Evolutionary conservation across 1,140 invertebrate genomes (phyloP).

Genomic region (Lasaia peninsularis): DNA sequence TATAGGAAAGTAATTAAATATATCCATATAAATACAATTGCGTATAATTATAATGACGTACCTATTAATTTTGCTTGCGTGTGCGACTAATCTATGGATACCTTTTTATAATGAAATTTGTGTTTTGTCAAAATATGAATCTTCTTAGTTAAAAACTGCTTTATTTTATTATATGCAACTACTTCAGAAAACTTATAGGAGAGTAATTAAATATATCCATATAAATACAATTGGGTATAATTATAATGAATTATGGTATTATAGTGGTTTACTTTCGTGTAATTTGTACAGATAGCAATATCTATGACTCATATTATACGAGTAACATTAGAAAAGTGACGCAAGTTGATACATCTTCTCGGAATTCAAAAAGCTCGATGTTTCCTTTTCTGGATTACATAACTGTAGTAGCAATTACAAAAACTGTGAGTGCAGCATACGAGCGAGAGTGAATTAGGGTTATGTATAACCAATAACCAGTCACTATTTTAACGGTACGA

Average conservation of each 20-base stretch:
- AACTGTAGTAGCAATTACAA: background rate
- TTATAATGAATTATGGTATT: background rate
- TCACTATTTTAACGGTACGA: too few relatives aligned
- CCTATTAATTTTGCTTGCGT: too few relatives aligned
- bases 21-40: background rate
- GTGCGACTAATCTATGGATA: too few relatives aligned
- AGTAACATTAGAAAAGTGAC: slow-evolving; percentile 7
- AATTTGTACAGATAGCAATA: background rate
- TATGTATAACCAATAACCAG: too few relatives aligned
- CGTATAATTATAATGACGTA: background rate
- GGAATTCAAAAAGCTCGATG: slow-evolving; percentile 2
- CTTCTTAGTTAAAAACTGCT: too few relatives aligned
- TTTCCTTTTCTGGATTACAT: slow-evolving; percentile 1
- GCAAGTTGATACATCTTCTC: background rate
- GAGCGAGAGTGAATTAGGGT: too few relatives aligned
- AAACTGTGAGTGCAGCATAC: background rate
- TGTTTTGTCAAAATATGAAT: too few relatives aligned
- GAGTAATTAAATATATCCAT: too few relatives aligned
- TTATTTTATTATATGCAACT: too few relatives aligned
- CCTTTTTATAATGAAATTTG: too few relatives aligned
- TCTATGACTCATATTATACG: slow-evolving; percentile 2
- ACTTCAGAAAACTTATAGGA: too few relatives aligned
- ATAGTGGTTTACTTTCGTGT: background rate
- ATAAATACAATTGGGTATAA: background rate
- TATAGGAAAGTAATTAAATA: too few relatives aligned